Conservation (phyloP, 2,888 invertebrate species). For the Stegana nigrithorax region DNA sequence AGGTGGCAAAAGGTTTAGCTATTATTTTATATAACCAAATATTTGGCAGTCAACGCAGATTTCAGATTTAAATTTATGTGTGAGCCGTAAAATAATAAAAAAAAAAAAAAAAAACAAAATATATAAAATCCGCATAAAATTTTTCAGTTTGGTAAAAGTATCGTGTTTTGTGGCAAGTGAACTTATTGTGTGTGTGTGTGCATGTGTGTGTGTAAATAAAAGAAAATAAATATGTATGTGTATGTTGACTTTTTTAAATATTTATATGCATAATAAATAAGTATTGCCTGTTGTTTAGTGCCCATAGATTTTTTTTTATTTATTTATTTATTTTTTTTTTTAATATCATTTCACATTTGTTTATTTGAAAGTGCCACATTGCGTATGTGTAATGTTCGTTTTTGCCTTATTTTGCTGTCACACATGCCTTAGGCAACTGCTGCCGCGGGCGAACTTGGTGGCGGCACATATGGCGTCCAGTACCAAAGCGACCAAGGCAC, state of each 20-base stretch:
- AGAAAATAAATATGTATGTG: too few relatives aligned
- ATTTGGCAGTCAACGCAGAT: too few relatives aligned
- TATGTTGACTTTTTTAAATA: too few relatives aligned
- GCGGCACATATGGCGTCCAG: constrained; percentile 46
- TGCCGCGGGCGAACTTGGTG: constrained; percentile 45
- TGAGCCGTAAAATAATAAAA: not conserved
- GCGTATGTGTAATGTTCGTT: not conserved
- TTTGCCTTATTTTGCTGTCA: not conserved
- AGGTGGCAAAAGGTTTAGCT: not conserved
- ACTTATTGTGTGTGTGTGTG: too few relatives aligned
- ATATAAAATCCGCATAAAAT: not conserved
- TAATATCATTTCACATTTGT: not conserved
- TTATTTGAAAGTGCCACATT: too few relatives aligned
- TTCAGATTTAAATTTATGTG: not conserved
- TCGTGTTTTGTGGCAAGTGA: too few relatives aligned
- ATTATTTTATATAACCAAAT: not conserved
- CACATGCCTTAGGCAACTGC: not conserved
- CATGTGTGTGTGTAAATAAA: not conserved
- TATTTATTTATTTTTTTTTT: not conserved
- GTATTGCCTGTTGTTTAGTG: not conserved
- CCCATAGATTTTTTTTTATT: not conserved
- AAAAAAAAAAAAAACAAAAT: not conserved
- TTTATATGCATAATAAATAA: too few relatives aligned
- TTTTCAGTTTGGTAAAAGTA: not conserved
- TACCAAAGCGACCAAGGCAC: constrained; percentile 48